Conservation (phyloP, 1,140 invertebrate species). For the Rhopalosiphum padi region DNA sequence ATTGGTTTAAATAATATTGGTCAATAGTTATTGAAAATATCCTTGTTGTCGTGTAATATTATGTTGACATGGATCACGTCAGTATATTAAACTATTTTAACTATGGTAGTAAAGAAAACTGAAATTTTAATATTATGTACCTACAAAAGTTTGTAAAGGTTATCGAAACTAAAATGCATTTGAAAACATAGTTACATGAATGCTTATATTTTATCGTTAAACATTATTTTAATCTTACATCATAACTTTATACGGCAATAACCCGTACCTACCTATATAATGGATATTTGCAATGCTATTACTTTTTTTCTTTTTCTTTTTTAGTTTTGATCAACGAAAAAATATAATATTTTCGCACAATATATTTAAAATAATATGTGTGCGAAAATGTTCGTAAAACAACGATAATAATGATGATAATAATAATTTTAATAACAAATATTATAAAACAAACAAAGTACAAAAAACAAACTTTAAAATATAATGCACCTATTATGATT, state of each 20-base stretch:
- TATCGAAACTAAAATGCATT: neutral
- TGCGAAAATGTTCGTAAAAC: neutral
- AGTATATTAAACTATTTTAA: neutral
- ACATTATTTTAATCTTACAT: slow-evolving; percentile 8
- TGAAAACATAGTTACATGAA: neutral
- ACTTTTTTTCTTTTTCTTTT: neutral
- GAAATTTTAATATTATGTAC: neutral
- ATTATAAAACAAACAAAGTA: neutral
- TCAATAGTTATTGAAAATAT: neutral
- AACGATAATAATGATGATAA: neutral
- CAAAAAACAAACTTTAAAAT: neutral
- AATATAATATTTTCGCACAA: neutral
- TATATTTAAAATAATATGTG: neutral
- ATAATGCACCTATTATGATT: neutral
- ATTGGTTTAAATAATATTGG: neutral
- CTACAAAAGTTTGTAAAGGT: neutral
- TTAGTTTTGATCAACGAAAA: neutral
- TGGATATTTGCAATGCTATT: slow-evolving; percentile 9
- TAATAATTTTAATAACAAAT: neutral
- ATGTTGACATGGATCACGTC: neutral
- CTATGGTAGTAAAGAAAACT: neutral
- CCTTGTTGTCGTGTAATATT: neutral
- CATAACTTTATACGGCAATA: slow-evolving; percentile 17
- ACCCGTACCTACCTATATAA: neutral
- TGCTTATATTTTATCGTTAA: slow-evolving; percentile 17